Conservation (phyloP, 2,113 vertebrate species). For the Amia ocellicauda region DNA sequence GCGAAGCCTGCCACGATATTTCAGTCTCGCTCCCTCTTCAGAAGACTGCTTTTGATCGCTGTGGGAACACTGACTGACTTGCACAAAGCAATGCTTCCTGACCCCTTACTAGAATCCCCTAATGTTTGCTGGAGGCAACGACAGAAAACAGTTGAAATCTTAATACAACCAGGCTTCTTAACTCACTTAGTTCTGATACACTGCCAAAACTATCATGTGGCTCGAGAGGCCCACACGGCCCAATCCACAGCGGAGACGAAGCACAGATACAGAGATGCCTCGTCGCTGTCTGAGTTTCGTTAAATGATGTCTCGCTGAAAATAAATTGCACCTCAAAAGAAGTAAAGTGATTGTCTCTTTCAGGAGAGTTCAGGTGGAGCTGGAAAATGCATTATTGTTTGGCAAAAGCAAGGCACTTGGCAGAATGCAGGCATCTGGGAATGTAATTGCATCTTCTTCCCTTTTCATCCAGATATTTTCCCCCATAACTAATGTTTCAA, state of each 20-base stretch:
- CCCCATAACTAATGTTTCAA: constrained; percentile 16
- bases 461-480: constrained; percentile 10
- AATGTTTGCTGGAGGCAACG: not conserved
- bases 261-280: not conserved
- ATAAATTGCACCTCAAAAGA: too few species aligned
- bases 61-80: too few species aligned
- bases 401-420: constrained; percentile 16
- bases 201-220: not conserved
- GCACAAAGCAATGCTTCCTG: too few species aligned
- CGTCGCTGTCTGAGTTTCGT: too few species aligned
- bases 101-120: too few species aligned
- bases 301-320: constrained; percentile 8
- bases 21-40: constrained; percentile 2
- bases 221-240: too few species aligned
- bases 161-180: not conserved
- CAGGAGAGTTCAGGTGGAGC: constrained; percentile 1
- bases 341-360: not conserved
- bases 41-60: too few species aligned
- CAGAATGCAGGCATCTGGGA: constrained; percentile 18
- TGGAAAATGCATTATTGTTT: constrained; percentile 21
- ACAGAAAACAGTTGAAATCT: not conserved
- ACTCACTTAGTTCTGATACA: not conserved
- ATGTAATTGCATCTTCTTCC: constrained; percentile 16
- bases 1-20: not conserved
- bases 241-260: not conserved